A percentile compares a stretch with the other conserved stretches of the same genome.
phyloP scores from a whole-genome alignment of 2,888 invertebrate genomes.

The Eristalis pertinax region DNA sequence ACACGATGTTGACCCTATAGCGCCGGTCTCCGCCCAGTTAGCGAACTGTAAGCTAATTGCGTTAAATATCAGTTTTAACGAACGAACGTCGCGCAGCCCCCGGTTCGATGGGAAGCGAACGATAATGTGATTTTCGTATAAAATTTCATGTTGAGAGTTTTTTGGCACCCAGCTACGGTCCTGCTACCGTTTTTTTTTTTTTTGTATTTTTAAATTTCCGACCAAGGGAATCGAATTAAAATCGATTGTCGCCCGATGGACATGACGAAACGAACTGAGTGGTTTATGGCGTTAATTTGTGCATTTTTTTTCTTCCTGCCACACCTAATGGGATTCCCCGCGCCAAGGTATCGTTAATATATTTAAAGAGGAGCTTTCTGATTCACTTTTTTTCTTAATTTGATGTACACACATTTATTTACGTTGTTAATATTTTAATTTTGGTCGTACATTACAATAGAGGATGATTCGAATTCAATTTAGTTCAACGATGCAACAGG shows the following conservation, averaged over 20 bases:
- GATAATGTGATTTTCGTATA: slow-evolving; percentile 67
- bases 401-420: background rate
- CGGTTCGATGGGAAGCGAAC: slow-evolving; percentile 45
- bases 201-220: slow-evolving; percentile 47
- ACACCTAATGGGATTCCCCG: background rate
- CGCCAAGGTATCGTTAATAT: slow-evolving; percentile 15
- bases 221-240: slow-evolving; percentile 61
- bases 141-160: slow-evolving; percentile 54
- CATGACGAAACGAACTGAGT: slow-evolving; percentile 46
- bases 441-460: too few species aligned
- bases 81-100: slow-evolving; percentile 28
- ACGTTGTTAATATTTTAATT: background rate
- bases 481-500: too few species aligned
- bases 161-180: slow-evolving; percentile 1
- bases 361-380: slow-evolving; percentile 14
- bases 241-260: slow-evolving; percentile 60
- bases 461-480: too few species aligned
- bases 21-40: slow-evolving; percentile 50
- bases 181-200: slow-evolving; percentile 9
- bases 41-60: slow-evolving; percentile 63
- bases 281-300: slow-evolving; percentile 55
- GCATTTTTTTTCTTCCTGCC: slow-evolving; percentile 7
- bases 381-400: slow-evolving; percentile 25
- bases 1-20: slow-evolving; percentile 58
- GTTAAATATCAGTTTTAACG: slow-evolving; percentile 66